These are phyloP conservation scores for Nannoperca australis DNA, from an alignment of 2,797 vertebrate genomes.

Conservation along the genomic window DNA sequence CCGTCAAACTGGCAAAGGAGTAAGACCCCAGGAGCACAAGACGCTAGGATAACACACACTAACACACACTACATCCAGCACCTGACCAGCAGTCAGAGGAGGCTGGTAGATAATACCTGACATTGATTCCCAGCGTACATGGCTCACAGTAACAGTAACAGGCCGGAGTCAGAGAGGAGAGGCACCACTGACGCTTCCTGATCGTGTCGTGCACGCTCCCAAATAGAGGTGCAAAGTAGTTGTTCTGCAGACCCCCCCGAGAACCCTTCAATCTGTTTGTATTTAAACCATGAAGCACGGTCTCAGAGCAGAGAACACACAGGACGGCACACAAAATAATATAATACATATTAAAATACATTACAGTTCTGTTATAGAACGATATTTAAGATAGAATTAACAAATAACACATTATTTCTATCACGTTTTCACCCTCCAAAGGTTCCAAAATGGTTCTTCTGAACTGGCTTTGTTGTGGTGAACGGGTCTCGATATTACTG, in stretches of 20 bases:
- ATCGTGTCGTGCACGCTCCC: not conserved
- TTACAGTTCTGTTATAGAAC: not conserved
- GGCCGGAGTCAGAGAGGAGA: not conserved
- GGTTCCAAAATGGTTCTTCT: not conserved
- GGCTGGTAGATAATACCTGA: not conserved
- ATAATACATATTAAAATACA: too few species aligned
- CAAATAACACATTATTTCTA: not conserved
- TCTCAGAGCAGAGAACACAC: too few species aligned
- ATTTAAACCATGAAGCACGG: too few species aligned
- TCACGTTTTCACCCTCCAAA: not conserved
- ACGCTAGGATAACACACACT: conserved; percentile 28
- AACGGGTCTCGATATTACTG: not conserved
- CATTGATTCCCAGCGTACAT: not conserved
- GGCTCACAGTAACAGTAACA: too few species aligned
- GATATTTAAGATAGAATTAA: not conserved
- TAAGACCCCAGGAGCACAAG: conserved; percentile 84
- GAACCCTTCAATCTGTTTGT: not conserved
- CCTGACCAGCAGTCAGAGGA: not conserved
- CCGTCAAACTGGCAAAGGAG: conserved; percentile 96
- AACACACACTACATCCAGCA: conserved; percentile 21
- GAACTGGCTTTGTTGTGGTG: not conserved
- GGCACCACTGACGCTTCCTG: not conserved
- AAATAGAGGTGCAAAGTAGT: not conserved
- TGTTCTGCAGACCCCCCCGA: not conserved
- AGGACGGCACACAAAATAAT: too few species aligned